Conservation (phyloP, 2,888 invertebrate genomes). For the Hydrotaea cyrtoneurina region DNA sequence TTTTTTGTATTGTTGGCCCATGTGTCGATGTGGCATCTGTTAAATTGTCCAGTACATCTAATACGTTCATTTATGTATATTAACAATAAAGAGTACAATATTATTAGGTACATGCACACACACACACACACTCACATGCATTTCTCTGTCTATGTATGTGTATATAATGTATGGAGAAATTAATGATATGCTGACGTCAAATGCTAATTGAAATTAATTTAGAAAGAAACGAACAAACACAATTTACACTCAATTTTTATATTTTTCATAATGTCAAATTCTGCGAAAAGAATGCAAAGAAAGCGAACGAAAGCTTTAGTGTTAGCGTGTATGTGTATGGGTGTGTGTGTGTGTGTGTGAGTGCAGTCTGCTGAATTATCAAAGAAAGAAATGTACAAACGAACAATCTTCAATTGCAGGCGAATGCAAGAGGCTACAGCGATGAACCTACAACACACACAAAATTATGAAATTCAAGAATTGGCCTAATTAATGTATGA, state of each 20-base stretch:
- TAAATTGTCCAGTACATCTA: slow-evolving; percentile 47
- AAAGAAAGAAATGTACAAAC: slow-evolving; percentile 3
- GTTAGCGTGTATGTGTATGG: no score
- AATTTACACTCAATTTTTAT: neutral
- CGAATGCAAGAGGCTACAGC: slow-evolving; percentile 15
- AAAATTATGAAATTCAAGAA: slow-evolving; percentile 21
- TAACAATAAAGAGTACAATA: slow-evolving; percentile 50
- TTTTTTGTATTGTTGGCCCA: neutral
- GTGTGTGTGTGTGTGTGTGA: no score
- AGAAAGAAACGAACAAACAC: slow-evolving; percentile 53
- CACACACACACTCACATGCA: neutral
- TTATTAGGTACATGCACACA: neutral
- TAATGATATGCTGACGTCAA: slow-evolving; percentile 66
- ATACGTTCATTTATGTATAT: slow-evolving; percentile 67
- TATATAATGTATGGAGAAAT: slow-evolving; percentile 29
- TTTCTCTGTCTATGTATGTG: neutral
- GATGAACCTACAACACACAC: neutral
- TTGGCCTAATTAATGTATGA: slow-evolving; percentile 9
- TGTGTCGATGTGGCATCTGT: slow-evolving; percentile 8
- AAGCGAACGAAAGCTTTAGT: slow-evolving; percentile 17
- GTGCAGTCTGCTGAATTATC: neutral
- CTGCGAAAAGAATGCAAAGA: slow-evolving; percentile 16
- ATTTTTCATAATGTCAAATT: slow-evolving; percentile 11
- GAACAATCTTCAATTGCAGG: neutral
- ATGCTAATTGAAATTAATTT: slow-evolving; percentile 67